phyloP scores from a whole-genome alignment of 1,140 invertebrate genomes.

The Drosophila ogumai region DNA sequence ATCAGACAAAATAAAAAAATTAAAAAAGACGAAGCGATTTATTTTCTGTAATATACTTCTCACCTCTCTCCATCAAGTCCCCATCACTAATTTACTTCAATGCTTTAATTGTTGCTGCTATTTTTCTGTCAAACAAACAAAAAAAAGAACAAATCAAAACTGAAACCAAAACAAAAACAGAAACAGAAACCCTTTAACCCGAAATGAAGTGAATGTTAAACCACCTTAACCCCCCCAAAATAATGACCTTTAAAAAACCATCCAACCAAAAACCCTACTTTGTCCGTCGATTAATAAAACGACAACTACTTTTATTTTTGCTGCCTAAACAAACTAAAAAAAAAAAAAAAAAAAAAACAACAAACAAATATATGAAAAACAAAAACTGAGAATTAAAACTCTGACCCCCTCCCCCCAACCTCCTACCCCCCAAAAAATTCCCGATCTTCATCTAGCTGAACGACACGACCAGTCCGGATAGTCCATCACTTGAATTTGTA shows the following conservation, averaged over 20 bases:
- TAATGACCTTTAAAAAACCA: conserved; percentile 6
- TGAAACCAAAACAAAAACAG: conserved; percentile 33
- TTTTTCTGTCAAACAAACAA: conserved; percentile 14
- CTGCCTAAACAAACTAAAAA: conserved; percentile 23
- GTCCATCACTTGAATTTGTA: conserved; percentile 80
- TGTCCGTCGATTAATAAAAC: conserved; percentile 10
- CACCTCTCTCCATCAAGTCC: too few species aligned
- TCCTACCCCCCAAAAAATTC: conserved; percentile 36
- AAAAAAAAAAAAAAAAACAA: conserved; percentile 19
- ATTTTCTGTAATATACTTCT: too few species aligned
- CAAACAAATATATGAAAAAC: conserved; percentile 16
- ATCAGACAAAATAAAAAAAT: too few species aligned
- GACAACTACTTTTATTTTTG: conserved; percentile 43
- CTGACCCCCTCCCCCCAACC: conserved; percentile 16
- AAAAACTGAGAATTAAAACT: conserved; percentile 51
- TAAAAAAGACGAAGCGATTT: too few species aligned
- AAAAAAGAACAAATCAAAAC: conserved; percentile 30
- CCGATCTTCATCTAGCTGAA: conserved; percentile 77
- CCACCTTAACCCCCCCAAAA: background rate
- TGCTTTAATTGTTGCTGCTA: conserved; percentile 34
- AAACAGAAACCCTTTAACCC: conserved; percentile 23
- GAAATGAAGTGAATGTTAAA: conserved; percentile 36
- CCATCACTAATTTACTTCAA: background rate
- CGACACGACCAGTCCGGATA: conserved; percentile 81
- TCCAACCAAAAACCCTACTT: conserved; percentile 5